A percentile compares a stretch with the other conserved stretches of the same genome.
Conservation (phyloP, 2,888 invertebrate species). For the Meta bourneti region DNA sequence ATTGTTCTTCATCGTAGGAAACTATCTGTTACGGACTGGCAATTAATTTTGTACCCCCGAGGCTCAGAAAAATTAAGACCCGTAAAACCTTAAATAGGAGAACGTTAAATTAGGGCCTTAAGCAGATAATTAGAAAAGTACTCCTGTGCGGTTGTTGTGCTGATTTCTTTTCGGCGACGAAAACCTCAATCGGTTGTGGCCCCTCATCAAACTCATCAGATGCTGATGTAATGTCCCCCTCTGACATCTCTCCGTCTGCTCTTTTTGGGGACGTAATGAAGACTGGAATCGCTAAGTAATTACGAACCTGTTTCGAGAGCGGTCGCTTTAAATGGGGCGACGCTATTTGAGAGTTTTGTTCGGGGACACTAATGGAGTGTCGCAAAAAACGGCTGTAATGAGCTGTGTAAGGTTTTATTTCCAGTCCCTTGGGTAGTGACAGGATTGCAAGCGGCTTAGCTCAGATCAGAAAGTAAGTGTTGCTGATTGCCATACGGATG, state of each 20-base stretch:
- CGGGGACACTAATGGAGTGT: background rate
- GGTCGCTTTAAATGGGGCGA: background rate
- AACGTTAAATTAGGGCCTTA: conserved; percentile 72
- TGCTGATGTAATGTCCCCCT: conserved; percentile 12
- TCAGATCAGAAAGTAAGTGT: background rate
- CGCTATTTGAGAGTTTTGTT: conserved; percentile 8
- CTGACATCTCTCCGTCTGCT: conserved; percentile 6
- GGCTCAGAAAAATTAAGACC: conserved; percentile 74
- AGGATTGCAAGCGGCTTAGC: background rate
- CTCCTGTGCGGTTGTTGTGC: conserved; percentile 41
- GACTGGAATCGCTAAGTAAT: background rate
- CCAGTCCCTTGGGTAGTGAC: background rate
- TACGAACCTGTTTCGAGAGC: background rate
- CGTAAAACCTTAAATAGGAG: conserved; percentile 75
- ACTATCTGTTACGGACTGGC: conserved; percentile 69
- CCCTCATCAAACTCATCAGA: conserved; percentile 31
- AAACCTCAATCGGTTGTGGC: conserved; percentile 58
- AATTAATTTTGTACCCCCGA: conserved; percentile 74
- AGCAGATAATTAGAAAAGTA: conserved; percentile 75
- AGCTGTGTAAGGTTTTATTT: background rate
- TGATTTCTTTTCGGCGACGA: conserved; percentile 66
- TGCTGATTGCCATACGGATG: background rate
- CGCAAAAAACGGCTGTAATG: conserved; percentile 10
- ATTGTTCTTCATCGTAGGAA: conserved; percentile 63
- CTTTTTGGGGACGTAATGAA: conserved; percentile 15